Percentiles rank a stretch among this genome's conserved stretches.
Conservation (phyloP, 1,140 invertebrate species). For the Drosophila persimilis region DNA sequence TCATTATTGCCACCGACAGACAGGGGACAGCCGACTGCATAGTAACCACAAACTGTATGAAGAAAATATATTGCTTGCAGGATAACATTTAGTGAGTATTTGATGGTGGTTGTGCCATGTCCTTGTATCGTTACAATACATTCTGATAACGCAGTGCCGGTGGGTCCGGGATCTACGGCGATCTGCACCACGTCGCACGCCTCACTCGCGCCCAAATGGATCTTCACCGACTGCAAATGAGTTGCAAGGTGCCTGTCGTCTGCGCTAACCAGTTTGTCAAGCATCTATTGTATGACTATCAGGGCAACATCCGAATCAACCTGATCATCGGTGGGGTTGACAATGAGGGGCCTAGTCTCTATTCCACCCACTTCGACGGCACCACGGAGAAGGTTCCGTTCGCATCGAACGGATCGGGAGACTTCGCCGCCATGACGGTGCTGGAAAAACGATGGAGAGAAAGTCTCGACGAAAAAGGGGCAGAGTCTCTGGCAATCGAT, state of each 20-base stretch:
- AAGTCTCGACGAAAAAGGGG: constrained; percentile 12
- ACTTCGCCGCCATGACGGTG: constrained; percentile 16
- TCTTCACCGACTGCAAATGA: neutral
- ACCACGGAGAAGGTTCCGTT: constrained; percentile 13
- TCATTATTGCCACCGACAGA: too few relatives aligned
- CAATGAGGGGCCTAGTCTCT: neutral
- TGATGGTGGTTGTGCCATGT: too few relatives aligned
- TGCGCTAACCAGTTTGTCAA: constrained; percentile 26
- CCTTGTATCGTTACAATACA: too few relatives aligned
- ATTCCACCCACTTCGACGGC: constrained; percentile 23
- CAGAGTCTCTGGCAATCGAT: constrained; percentile 17
- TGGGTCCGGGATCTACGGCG: constrained; percentile 12
- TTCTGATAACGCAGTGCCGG: constrained; percentile 6
- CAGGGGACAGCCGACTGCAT: too few relatives aligned
- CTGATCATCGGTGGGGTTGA: constrained; percentile 41
- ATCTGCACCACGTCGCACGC: neutral
- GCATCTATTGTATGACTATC: neutral
- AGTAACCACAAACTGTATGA: too few relatives aligned
- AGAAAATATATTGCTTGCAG: too few relatives aligned
- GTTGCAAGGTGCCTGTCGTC: constrained; percentile 2
- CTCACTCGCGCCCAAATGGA: constrained; percentile 4
- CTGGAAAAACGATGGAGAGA: constrained; percentile 28
- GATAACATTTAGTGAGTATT: too few relatives aligned
- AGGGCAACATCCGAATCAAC: neutral
- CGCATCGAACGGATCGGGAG: constrained; percentile 13